Evolutionary conservation across 2,113 vertebrate genomes (phyloP).

Genomic region (Euleptes europaea): DNA sequence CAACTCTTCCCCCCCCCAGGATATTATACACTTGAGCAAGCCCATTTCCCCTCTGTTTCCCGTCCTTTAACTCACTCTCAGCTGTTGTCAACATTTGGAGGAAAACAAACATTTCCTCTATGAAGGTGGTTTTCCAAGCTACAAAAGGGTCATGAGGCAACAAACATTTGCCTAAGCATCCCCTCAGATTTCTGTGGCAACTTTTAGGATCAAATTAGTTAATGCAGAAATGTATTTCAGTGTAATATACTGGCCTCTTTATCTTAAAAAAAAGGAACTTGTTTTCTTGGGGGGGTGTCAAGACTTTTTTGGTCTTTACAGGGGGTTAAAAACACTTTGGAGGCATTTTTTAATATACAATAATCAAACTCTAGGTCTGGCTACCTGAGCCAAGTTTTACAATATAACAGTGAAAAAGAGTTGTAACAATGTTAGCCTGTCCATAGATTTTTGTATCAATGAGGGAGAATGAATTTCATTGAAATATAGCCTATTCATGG

Average conservation of each 20-base stretch:
- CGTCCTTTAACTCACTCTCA: too few relatives aligned
- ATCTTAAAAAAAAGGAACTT: too few relatives aligned
- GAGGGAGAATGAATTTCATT: neutral
- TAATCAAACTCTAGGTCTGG: neutral
- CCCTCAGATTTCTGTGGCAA: neutral
- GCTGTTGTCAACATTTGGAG: too few relatives aligned
- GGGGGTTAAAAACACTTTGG: neutral
- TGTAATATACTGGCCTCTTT: too few relatives aligned
- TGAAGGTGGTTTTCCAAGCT: neutral
- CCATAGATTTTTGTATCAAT: neutral
- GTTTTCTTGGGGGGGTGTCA: too few relatives aligned
- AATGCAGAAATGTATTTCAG: too few relatives aligned
- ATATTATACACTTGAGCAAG: too few relatives aligned
- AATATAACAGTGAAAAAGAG: conserved; percentile 19
- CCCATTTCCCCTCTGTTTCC: too few relatives aligned
- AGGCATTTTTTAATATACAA: conserved; percentile 7
- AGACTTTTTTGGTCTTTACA: neutral
- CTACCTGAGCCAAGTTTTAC: neutral
- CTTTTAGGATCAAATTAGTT: too few relatives aligned
- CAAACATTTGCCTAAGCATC: neutral
- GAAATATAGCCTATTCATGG: conserved; percentile 26
- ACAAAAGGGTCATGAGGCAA: neutral
- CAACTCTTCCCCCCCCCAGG: too few relatives aligned
- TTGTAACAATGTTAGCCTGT: conserved; percentile 18
- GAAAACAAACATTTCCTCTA: neutral